These are phyloP conservation scores for Dascyllus trimaculatus DNA, from an alignment of 2,113 vertebrate genomes.

Conservation along the genomic window DNA sequence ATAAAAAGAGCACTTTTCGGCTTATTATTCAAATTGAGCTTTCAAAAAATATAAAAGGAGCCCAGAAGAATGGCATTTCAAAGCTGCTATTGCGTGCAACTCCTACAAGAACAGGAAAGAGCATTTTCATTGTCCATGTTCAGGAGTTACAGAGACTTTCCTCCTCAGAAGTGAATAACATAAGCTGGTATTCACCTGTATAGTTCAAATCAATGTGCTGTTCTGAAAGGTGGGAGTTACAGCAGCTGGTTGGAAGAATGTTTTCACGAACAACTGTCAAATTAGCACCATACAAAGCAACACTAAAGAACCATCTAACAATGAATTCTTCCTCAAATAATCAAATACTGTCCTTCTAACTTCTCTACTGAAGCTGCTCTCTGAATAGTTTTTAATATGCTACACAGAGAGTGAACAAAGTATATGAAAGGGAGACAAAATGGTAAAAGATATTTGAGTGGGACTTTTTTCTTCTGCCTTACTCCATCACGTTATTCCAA, in stretches of 20 bases:
- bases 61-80: constrained; percentile 40
- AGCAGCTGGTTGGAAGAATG: constrained; percentile 23
- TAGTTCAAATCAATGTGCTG: constrained; percentile 9
- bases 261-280: constrained; percentile 17
- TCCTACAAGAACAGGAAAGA: constrained; percentile 43
- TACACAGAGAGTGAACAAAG: too few species aligned
- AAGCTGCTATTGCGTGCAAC: constrained; percentile 40
- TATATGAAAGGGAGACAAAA: neutral
- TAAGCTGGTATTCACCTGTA: constrained; percentile 25
- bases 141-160: constrained; percentile 32
- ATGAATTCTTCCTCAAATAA: neutral
- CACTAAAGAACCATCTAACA: neutral
- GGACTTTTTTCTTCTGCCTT: neutral
- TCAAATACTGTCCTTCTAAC: neutral
- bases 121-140: constrained; percentile 63
- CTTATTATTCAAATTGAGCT: constrained; percentile 76
- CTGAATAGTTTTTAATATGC: too few species aligned
- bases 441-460: neutral
- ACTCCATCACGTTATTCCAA: constrained; percentile 1
- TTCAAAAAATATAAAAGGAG: constrained; percentile 62
- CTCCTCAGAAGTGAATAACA: constrained; percentile 19
- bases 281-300: constrained; percentile 16
- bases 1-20: constrained; percentile 64
- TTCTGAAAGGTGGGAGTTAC: constrained; percentile 33
- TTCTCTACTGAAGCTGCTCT: neutral